These are phyloP conservation scores for Gavia stellata DNA, from an alignment of 2,113 vertebrate species.

Conservation along the genomic window DNA sequence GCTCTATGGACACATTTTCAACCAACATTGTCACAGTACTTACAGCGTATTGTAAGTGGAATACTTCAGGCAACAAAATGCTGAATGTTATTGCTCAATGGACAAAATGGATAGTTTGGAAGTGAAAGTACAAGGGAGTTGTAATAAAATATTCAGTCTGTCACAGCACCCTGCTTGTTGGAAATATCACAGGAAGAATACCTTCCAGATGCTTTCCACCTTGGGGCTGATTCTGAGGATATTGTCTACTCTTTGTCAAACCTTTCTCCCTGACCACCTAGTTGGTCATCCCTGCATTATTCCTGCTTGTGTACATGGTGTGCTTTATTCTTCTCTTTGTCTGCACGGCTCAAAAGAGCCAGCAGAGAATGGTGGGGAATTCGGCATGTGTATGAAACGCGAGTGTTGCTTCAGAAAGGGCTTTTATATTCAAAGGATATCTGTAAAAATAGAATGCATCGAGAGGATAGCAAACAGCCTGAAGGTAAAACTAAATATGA, in stretches of 20 bases:
- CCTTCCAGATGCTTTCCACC: background rate
- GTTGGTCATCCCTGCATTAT: background rate
- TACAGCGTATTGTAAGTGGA: background rate
- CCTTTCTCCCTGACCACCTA: background rate
- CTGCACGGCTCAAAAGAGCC: background rate
- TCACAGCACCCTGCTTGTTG: background rate
- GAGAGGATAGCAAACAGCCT: slow-evolving; percentile 20
- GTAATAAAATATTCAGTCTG: slow-evolving; percentile 48
- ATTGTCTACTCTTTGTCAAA: background rate
- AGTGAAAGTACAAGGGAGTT: slow-evolving; percentile 15
- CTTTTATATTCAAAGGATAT: background rate
- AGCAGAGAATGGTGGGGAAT: background rate
- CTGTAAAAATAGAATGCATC: background rate
- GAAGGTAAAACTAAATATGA: slow-evolving; percentile 18
- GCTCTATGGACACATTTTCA: background rate
- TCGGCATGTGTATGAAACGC: background rate
- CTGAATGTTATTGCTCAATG: slow-evolving; percentile 22
- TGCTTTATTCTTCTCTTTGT: slow-evolving; percentile 5
- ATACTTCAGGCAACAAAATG: slow-evolving; percentile 21
- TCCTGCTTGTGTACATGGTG: background rate
- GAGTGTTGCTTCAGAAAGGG: background rate
- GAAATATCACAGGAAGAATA: background rate
- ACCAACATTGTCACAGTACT: background rate
- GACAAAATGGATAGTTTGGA: slow-evolving; percentile 23
- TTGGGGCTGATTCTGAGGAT: background rate